Conservation (phyloP, 2,113 vertebrate species). For the Cyprinodon variegatus region DNA sequence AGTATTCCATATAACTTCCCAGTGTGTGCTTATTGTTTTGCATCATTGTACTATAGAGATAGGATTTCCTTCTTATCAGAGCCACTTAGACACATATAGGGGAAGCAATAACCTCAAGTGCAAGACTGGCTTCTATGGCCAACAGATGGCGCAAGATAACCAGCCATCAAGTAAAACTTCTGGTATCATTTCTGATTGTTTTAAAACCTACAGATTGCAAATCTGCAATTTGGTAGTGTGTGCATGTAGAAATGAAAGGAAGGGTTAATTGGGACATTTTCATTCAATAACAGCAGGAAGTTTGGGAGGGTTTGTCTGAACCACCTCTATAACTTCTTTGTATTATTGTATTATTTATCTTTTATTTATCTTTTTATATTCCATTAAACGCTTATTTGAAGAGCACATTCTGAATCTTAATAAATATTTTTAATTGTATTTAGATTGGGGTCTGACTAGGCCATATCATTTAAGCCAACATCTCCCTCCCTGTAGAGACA, state of each 20-base stretch:
- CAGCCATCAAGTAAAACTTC: constrained; percentile 13
- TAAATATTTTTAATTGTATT: neutral
- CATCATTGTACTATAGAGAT: neutral
- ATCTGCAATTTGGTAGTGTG: neutral
- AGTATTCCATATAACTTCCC: neutral
- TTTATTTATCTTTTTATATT: neutral
- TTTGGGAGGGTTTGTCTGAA: neutral
- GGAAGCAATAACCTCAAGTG: neutral
- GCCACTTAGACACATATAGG: neutral
- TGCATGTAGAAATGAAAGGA: neutral
- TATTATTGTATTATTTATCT: neutral
- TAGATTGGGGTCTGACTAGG: neutral
- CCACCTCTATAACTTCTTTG: neutral
- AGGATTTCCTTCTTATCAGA: neutral
- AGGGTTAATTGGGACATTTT: neutral
- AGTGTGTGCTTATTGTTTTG: neutral
- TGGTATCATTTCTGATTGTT: neutral
- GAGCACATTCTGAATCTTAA: neutral
- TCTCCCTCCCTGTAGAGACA: neutral
- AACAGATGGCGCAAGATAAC: constrained; percentile 69
- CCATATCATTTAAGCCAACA: neutral
- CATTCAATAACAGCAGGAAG: neutral
- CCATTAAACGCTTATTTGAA: neutral
- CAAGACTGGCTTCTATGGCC: constrained; percentile 19
- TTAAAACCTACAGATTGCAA: neutral